These are phyloP conservation scores for Symphodus melops DNA, from an alignment of 2,113 vertebrate species.

Conservation along the genomic window DNA sequence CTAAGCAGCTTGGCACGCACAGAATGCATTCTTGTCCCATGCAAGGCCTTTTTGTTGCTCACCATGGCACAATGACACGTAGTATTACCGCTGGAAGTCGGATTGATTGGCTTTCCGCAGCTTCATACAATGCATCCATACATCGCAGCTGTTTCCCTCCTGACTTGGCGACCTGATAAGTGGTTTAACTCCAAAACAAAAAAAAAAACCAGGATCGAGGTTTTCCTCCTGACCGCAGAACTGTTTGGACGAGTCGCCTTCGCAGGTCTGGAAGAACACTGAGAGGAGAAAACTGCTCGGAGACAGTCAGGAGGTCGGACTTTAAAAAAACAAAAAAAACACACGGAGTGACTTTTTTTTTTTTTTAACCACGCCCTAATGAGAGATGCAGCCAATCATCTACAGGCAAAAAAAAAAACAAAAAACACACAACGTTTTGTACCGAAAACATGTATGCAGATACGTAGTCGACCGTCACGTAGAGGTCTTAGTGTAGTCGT, in stretches of 20 bases:
- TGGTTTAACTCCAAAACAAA: slow-evolving; percentile 28
- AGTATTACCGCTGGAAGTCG: slow-evolving; percentile 45
- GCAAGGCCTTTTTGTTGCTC: slow-evolving; percentile 51
- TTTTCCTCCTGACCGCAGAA: slow-evolving; percentile 34
- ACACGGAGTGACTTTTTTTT: neutral
- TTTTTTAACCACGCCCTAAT: neutral
- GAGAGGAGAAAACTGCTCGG: neutral
- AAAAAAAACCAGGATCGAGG: slow-evolving; percentile 1
- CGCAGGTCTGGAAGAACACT: neutral
- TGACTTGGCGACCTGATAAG: slow-evolving; percentile 25
- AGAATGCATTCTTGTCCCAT: slow-evolving; percentile 53
- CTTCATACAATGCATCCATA: slow-evolving; percentile 50
- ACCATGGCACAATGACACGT: slow-evolving; percentile 34
- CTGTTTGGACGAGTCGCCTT: neutral
- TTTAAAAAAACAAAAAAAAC: too few relatives aligned
- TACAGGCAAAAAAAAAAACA: slow-evolving; percentile 4
- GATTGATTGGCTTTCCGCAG: slow-evolving; percentile 48
- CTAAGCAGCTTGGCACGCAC: slow-evolving; percentile 58
- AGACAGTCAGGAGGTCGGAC: too few relatives aligned
- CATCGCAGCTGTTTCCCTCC: slow-evolving; percentile 1
- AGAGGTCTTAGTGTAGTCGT: slow-evolving; percentile 29
- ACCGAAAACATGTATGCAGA: neutral
- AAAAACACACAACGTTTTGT: neutral
- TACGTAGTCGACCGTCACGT: slow-evolving; percentile 15
- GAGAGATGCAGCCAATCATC: neutral